Evolutionary conservation across 2,888 invertebrate genomes (phyloP).

Genomic region (Cerastis leucographa): DNA sequence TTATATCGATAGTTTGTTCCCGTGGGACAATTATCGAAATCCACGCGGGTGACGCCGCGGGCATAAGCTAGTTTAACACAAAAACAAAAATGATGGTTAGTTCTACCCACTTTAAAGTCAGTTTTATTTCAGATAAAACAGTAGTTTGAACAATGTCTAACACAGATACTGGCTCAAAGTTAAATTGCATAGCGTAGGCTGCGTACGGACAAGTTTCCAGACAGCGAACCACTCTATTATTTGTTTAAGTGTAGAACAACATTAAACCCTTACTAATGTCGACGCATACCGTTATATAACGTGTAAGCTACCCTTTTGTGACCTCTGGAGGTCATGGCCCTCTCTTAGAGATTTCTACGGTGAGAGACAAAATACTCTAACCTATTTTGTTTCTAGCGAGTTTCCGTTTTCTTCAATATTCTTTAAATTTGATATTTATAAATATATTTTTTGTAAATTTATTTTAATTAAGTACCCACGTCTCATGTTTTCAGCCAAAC

Average conservation of each 20-base stretch:
- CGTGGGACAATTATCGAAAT: too few relatives aligned
- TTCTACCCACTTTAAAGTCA: background rate
- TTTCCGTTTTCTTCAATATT: background rate
- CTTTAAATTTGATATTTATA: background rate
- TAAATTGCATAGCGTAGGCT: conserved; percentile 31
- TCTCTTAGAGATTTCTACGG: background rate
- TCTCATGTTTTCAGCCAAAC: background rate
- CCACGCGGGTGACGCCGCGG: too few relatives aligned
- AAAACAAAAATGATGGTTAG: background rate
- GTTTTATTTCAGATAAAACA: conserved; percentile 12
- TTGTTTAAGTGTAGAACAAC: conserved; percentile 9
- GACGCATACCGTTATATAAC: conserved; percentile 11
- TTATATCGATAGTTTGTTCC: too few relatives aligned
- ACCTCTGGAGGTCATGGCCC: conserved; percentile 21
- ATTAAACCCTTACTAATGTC: conserved; percentile 29
- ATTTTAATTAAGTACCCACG: background rate
- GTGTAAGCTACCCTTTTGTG: conserved; percentile 5
- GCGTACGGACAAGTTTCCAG: conserved; percentile 21
- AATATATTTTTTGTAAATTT: background rate
- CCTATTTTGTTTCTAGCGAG: background rate
- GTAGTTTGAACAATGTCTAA: conserved; percentile 2
- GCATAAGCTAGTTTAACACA: background rate
- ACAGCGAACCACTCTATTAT: background rate
- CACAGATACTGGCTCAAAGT: conserved; percentile 16
- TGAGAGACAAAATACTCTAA: background rate